These are phyloP conservation scores for Drosophila bocki DNA, from an alignment of 1,140 invertebrate genomes.

Conservation along the genomic window DNA sequence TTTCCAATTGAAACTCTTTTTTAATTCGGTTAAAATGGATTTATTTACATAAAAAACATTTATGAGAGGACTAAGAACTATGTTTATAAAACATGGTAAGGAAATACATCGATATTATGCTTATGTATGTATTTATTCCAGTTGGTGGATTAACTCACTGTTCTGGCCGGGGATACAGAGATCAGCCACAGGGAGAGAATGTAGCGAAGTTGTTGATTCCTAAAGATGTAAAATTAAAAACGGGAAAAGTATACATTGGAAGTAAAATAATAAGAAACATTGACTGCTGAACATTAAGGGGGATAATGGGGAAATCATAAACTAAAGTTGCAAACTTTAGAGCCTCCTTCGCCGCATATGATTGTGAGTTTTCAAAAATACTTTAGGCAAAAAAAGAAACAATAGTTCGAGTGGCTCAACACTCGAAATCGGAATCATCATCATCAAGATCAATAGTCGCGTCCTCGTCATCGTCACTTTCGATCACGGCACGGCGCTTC, in stretches of 20 bases:
- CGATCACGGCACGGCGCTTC: slow-evolving; percentile 49
- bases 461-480: slow-evolving; percentile 60
- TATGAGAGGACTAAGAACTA: slow-evolving; percentile 53
- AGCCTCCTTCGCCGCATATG: background rate
- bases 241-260: background rate
- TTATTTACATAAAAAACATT: slow-evolving; percentile 68
- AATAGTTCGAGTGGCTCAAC: slow-evolving; percentile 28
- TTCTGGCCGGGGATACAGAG: slow-evolving; percentile 38
- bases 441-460: slow-evolving; percentile 56
- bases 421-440: slow-evolving; percentile 72
- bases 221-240: slow-evolving; percentile 34
- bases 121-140: slow-evolving; percentile 33
- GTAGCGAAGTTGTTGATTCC: slow-evolving; percentile 58
- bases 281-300: background rate
- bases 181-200: slow-evolving; percentile 63
- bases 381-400: slow-evolving; percentile 3
- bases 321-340: background rate
- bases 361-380: slow-evolving; percentile 9
- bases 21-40: slow-evolving; percentile 48
- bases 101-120: slow-evolving; percentile 41
- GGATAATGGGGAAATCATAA: slow-evolving; percentile 4
- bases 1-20: background rate
- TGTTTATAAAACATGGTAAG: slow-evolving; percentile 65
- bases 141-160: slow-evolving; percentile 50
- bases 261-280: slow-evolving; percentile 9